Percentiles rank a stretch among this genome's conserved stretches.
Conservation (phyloP, 92 coral and sea anemone species). For the Diadumene lineata region DNA sequence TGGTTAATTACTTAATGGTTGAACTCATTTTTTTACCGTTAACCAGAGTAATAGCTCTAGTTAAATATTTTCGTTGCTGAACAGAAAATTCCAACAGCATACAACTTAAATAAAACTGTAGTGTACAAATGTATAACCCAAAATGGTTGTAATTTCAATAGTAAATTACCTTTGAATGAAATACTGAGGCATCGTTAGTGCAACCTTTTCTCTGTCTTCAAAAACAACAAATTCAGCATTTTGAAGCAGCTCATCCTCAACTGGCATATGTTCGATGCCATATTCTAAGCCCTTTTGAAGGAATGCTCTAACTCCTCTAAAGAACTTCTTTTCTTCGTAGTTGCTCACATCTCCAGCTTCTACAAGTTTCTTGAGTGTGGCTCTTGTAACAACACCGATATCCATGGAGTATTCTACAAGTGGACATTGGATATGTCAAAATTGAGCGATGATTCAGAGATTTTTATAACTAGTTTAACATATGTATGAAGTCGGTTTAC, state of each 20-base stretch:
- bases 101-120: no score
- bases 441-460: no score
- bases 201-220: constrained; percentile 32
- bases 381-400: constrained; percentile 56
- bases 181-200: constrained; percentile 42
- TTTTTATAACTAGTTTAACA: no score
- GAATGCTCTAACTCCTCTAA: constrained; percentile 47
- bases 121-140: neutral
- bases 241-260: constrained; percentile 49
- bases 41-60: no score
- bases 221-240: constrained; percentile 55
- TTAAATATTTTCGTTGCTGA: no score
- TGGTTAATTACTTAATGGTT: no score
- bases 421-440: no score
- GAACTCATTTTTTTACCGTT: no score
- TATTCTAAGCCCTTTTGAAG: constrained; percentile 43
- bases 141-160: neutral
- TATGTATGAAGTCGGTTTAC: constrained; percentile 6
- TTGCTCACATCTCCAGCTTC: constrained; percentile 52
- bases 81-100: no score
- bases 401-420: constrained; percentile 58
- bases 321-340: constrained; percentile 50
- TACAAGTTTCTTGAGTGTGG: constrained; percentile 47
- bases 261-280: constrained; percentile 48
- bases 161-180: constrained; percentile 43